Evolutionary conservation across 1,140 invertebrate species (phyloP).

Genomic region (Zelostemma sp.): DNA sequence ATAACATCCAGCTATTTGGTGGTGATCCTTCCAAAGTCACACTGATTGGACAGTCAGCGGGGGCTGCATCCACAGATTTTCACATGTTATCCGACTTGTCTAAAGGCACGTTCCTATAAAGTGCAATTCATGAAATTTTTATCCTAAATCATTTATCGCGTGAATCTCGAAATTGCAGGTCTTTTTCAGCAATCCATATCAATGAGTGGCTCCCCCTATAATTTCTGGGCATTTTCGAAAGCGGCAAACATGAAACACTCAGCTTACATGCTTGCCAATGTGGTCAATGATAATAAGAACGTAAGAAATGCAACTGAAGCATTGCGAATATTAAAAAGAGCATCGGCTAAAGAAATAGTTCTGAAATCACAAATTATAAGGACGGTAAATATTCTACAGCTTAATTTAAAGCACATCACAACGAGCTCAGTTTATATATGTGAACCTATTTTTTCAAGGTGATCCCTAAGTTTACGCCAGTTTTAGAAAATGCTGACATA

Average conservation of each 20-base stretch:
- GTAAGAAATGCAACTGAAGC: constrained; percentile 71
- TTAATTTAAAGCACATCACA: no score
- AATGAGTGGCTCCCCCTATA: constrained; percentile 76
- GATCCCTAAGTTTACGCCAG: constrained; percentile 62
- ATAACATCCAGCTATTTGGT: not conserved
- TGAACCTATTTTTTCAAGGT: no score
- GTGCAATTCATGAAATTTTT: not conserved
- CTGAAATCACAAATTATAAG: not conserved
- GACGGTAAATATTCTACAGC: not conserved
- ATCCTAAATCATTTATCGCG: no score
- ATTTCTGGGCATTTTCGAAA: constrained; percentile 74
- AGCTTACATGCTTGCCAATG: constrained; percentile 73
- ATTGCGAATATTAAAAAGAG: constrained; percentile 56
- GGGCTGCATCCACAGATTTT: not conserved
- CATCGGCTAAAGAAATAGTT: constrained; percentile 10
- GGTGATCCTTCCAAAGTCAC: not conserved
- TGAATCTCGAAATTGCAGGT: constrained; percentile 55
- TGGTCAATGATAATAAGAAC: constrained; percentile 72
- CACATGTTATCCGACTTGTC: not conserved
- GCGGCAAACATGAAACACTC: constrained; percentile 69
- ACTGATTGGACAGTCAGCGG: not conserved
- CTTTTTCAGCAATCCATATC: constrained; percentile 75
- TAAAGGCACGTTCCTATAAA: not conserved
- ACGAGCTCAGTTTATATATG: no score
- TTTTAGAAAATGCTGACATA: constrained; percentile 66